Conservation (phyloP, 2,797 vertebrate genomes). For the Onychomys torridus region DNA sequence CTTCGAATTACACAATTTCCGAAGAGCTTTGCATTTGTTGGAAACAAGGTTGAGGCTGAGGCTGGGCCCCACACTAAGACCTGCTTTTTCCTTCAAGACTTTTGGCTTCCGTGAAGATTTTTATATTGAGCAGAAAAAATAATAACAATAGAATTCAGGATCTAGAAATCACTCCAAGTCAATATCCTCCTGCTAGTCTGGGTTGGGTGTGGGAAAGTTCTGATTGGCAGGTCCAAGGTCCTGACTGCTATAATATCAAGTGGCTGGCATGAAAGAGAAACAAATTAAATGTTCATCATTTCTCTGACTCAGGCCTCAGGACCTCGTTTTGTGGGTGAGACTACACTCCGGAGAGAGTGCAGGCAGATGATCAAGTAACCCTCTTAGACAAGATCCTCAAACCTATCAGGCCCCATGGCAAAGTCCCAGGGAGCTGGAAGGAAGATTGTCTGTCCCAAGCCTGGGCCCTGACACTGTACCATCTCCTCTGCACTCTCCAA, state of each 20-base stretch:
- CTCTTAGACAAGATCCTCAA: background rate
- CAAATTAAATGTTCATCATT: slow-evolving; percentile 17
- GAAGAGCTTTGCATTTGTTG: background rate
- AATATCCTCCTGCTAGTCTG: slow-evolving; percentile 73
- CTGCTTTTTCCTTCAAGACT: slow-evolving; percentile 62
- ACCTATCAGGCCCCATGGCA: background rate
- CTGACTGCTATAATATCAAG: slow-evolving; percentile 34
- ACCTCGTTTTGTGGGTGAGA: slow-evolving; percentile 17
- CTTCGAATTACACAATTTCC: slow-evolving; percentile 29
- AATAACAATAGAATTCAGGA: slow-evolving; percentile 62
- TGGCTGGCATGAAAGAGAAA: slow-evolving; percentile 43
- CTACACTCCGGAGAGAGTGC: background rate
- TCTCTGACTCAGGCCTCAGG: slow-evolving; percentile 12
- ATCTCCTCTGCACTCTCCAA: accelerated
- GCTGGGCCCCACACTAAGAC: slow-evolving; percentile 61
- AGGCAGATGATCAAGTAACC: slow-evolving; percentile 1
- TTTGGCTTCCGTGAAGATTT: slow-evolving; percentile 71
- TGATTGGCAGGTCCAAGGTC: slow-evolving; percentile 51
- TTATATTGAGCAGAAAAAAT: slow-evolving; percentile 70
- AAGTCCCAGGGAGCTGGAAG: background rate
- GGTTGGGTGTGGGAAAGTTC: slow-evolving; percentile 70
- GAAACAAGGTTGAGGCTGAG: slow-evolving; percentile 20
- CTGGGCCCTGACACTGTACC: background rate
- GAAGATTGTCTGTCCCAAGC: background rate
- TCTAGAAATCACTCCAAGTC: slow-evolving; percentile 78